Evolutionary conservation across 2,113 vertebrate genomes (phyloP).

Genomic region (Leptobrachium leishanense): DNA sequence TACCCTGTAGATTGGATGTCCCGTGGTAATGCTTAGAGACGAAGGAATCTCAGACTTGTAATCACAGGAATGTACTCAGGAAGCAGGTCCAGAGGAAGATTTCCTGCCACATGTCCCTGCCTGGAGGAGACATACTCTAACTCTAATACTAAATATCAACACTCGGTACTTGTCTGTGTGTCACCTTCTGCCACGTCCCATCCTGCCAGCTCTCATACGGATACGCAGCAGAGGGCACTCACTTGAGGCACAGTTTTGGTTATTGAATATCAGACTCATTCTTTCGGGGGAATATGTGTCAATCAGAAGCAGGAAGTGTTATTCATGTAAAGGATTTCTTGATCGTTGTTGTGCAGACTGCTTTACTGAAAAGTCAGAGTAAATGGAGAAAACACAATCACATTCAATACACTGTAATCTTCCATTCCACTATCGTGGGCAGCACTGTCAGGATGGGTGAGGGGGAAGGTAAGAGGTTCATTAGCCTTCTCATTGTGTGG

Average conservation of each 20-base stretch:
- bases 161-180: constrained; percentile 21
- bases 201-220: constrained; percentile 1
- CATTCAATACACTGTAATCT: no score
- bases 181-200: constrained; percentile 1
- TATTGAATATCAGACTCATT: background rate
- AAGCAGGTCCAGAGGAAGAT: constrained; percentile 16
- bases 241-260: background rate
- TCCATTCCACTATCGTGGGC: no score
- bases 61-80: constrained; percentile 14
- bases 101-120: constrained; percentile 41
- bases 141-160: background rate
- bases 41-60: constrained; percentile 15
- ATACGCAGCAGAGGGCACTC: background rate
- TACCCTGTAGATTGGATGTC: background rate
- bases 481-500: no score
- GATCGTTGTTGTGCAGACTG: no score
- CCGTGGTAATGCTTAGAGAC: background rate
- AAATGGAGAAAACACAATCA: no score
- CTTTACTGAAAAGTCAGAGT: no score
- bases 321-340: background rate
- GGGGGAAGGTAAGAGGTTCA: no score
- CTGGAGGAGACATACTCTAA: constrained; percentile 5
- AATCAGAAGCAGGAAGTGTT: background rate
- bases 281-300: background rate
- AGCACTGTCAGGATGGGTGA: no score